A percentile compares a stretch with the other conserved stretches of the same genome.
phyloP scores from a whole-genome alignment of 2,797 vertebrate genomes.

The Chelmon rostratus region DNA sequence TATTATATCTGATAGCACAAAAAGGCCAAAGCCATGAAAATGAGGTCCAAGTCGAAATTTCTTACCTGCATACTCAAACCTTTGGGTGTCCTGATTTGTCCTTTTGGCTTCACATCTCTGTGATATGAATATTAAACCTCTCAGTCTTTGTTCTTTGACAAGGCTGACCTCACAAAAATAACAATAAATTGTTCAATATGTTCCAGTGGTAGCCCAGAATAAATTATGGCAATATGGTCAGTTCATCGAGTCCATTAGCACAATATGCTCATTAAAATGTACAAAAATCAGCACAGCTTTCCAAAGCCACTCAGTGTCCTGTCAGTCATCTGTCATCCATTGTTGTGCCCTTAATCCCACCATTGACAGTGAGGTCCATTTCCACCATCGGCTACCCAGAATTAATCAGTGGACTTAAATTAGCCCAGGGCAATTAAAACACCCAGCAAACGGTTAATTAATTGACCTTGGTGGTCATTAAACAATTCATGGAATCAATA shows the following conservation, averaged over 20 bases:
- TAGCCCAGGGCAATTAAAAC: slow-evolving; percentile 82
- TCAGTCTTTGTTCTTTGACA: slow-evolving; percentile 41
- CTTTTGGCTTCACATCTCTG: slow-evolving; percentile 23
- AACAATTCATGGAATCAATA: slow-evolving; percentile 80
- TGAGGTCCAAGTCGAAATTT: not conserved
- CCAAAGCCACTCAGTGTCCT: slow-evolving; percentile 79
- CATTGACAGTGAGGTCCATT: slow-evolving; percentile 67
- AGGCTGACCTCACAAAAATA: slow-evolving; percentile 68
- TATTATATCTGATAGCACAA: not conserved
- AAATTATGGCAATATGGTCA: slow-evolving; percentile 63
- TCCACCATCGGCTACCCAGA: slow-evolving; percentile 65
- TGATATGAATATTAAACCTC: slow-evolving; percentile 18
- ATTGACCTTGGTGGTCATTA: slow-evolving; percentile 82
- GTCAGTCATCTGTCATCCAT: slow-evolving; percentile 81
- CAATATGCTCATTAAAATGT: slow-evolving; percentile 76
- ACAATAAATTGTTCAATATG: slow-evolving; percentile 62
- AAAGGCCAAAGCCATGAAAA: not conserved
- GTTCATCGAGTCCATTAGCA: slow-evolving; percentile 51
- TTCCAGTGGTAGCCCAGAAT: slow-evolving; percentile 46
- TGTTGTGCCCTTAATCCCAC: slow-evolving; percentile 79
- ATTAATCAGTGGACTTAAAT: slow-evolving; percentile 79
- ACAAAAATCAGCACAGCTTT: slow-evolving; percentile 76
- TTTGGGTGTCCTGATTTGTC: not conserved
- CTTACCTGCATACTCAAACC: not conserved
- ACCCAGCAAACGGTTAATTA: slow-evolving; percentile 79